phyloP scores from a whole-genome alignment of 2,888 invertebrate genomes.

The Agapetus fuscipes region DNA sequence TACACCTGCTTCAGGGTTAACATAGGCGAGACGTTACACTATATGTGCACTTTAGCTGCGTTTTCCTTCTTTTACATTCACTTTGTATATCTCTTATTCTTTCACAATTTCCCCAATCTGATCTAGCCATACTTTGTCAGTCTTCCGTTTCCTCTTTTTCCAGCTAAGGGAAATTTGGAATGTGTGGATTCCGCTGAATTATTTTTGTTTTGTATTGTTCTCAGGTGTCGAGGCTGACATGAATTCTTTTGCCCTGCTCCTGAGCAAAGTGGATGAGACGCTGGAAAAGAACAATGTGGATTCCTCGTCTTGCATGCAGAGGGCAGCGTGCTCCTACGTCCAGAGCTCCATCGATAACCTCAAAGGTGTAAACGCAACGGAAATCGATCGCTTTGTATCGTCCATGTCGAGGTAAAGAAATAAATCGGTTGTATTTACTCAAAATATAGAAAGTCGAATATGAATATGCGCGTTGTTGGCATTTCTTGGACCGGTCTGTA shows the following conservation, averaged over 20 bases:
- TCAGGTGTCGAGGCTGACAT: slow-evolving; percentile 50
- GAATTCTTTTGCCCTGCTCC: slow-evolving; percentile 51
- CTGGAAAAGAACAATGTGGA: slow-evolving; percentile 62
- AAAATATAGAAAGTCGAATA: neutral
- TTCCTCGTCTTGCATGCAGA: slow-evolving; percentile 60
- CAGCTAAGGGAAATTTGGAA: no score
- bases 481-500: no score
- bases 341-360: slow-evolving; percentile 59
- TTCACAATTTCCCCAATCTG: no score
- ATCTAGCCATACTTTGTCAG: no score
- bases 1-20: no score
- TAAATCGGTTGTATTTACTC: no score
- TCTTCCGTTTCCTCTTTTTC: no score
- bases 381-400: slow-evolving; percentile 53
- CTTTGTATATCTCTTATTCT: no score
- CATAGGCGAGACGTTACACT: no score
- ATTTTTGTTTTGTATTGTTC: slow-evolving; percentile 4
- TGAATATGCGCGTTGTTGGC: neutral
- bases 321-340: slow-evolving; percentile 62
- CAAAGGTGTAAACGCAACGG: slow-evolving; percentile 50
- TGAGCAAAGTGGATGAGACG: slow-evolving; percentile 55
- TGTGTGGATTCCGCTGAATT: no score
- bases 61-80: no score
- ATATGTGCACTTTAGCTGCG: no score
- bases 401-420: slow-evolving; percentile 50